A percentile compares a stretch with the other conserved stretches of the same genome.
These are phyloP conservation scores for Agonopterix subpropinquella DNA, from an alignment of 2,888 invertebrate genomes.

Conservation along the genomic window DNA sequence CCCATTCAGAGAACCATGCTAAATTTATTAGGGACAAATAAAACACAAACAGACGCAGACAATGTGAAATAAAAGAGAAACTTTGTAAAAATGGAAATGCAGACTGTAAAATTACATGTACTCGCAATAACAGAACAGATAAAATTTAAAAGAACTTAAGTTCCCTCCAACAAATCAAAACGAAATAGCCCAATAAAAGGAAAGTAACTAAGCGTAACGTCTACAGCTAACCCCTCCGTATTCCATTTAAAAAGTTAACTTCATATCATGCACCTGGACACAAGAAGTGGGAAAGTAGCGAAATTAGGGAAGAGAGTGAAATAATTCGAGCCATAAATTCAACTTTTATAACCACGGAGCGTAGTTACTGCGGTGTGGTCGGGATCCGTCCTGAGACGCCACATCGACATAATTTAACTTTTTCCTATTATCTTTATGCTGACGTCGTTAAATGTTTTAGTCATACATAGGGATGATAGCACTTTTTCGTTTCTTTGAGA, in stretches of 20 bases:
- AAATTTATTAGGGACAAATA: neutral
- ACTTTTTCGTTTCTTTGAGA: slow-evolving; percentile 29
- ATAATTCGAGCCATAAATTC: slow-evolving; percentile 70
- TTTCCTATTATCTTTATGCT: slow-evolving; percentile 74
- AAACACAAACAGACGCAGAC: neutral
- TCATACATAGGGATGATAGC: slow-evolving; percentile 55
- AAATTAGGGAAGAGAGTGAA: slow-evolving; percentile 61
- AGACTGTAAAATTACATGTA: neutral
- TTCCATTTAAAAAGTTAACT: slow-evolving; percentile 53
- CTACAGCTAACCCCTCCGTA: slow-evolving; percentile 35
- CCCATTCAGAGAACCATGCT: too few species aligned
- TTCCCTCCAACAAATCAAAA: slow-evolving; percentile 45
- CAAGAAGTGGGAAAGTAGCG: slow-evolving; percentile 43
- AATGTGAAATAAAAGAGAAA: neutral
- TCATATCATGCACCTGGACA: slow-evolving; percentile 65
- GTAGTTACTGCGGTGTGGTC: slow-evolving; percentile 32
- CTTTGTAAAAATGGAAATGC: neutral
- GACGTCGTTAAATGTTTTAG: slow-evolving; percentile 58
- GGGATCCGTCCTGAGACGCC: slow-evolving; percentile 34
- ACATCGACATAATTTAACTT: slow-evolving; percentile 74
- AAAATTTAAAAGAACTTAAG: slow-evolving; percentile 20
- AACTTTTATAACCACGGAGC: slow-evolving; percentile 62
- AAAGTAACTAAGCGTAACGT: slow-evolving; percentile 35
- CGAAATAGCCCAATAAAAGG: slow-evolving; percentile 49
- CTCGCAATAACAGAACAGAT: slow-evolving; percentile 5